Base-by-base conservation (phyloP, 2,797 vertebrate species). In the Takifugu rubripes region DNA sequence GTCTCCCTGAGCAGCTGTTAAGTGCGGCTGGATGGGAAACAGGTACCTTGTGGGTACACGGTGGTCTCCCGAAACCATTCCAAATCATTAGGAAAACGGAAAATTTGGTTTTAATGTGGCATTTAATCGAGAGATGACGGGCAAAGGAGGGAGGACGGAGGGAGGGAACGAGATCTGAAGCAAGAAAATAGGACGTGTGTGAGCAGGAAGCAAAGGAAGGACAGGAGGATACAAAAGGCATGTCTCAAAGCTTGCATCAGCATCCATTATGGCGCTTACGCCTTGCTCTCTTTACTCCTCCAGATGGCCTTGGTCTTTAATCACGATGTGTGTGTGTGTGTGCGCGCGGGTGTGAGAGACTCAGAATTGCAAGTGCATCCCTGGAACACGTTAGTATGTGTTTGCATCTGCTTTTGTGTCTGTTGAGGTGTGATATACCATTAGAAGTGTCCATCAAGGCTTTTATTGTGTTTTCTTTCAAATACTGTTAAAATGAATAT, bases 251-350 rank as follows among this genome's bases (percentile, higher is more conserved):
- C 79, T 85, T 84, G 77, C 82, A 86, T 83, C 82, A 84, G 81
- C 82, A 82, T 83, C 77, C 66, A 76, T 71, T 64, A 84, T 66
- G 72, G 62, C 68, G 61, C 77, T 79, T 83, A 78, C 78, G 69
- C 73, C 57, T 70, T 52, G 7, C 74, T 72, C 70, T 66, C 70
- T 74, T 78, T 74, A 68, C 71, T 61, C 67, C 55, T 15, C 68
- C 87, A 87, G 83, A 87, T 89, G 87, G 87, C 69, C 76, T 68
- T 61, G 17, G 74, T 87, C 78, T 86, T 84, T 87, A 87, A 87
- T 88, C 84, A 87, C 15, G 15, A 43, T 58, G 49, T 74, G 64
- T 61, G 64, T 64, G 58, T 61, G 26, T 57, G 58, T 56, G 59
- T 52, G 52, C 59, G 59, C 2, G 51, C 14, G 51, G 14, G 12